A percentile compares a stretch with the other conserved stretches of the same genome.
These are phyloP conservation scores for Athrips mouffetella DNA, from an alignment of 2,888 invertebrate species.

Conservation along the genomic window DNA sequence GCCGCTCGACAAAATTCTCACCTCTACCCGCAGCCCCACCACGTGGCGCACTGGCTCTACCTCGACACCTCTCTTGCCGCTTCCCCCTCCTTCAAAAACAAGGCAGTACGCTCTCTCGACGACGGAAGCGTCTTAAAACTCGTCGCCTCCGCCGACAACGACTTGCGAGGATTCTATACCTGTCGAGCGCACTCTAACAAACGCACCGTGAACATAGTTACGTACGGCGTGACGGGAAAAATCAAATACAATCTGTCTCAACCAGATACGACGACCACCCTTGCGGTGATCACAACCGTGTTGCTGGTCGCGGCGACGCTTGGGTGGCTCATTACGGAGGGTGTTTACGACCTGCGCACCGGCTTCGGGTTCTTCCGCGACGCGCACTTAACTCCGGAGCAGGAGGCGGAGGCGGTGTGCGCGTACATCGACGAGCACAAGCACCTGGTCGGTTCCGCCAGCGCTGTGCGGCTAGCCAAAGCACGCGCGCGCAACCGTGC, in stretches of 20 bases:
- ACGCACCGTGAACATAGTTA: constrained; percentile 54
- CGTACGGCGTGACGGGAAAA: constrained; percentile 63
- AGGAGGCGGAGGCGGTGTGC: constrained; percentile 61
- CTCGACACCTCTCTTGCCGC: constrained; percentile 48
- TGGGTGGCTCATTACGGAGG: constrained; percentile 56
- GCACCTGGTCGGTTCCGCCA: constrained; percentile 44
- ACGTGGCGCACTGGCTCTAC: constrained; percentile 52
- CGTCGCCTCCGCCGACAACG: constrained; percentile 47
- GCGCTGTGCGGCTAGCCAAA: constrained; percentile 50
- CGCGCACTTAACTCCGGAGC: constrained; percentile 52
- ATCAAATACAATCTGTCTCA: constrained; percentile 44
- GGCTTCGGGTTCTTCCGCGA: constrained; percentile 68
- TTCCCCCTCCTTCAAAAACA: constrained; percentile 32
- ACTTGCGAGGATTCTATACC: constrained; percentile 63
- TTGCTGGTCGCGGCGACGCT: constrained; percentile 52
- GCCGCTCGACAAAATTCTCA: no score
- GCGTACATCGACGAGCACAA: constrained; percentile 57
- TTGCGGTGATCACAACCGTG: constrained; percentile 55
- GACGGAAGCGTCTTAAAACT: constrained; percentile 58
- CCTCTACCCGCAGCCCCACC: constrained; percentile 29
- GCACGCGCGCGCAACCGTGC: constrained; percentile 49
- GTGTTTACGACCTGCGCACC: constrained; percentile 54
- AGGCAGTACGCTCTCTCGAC: constrained; percentile 45
- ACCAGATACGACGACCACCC: constrained; percentile 50
- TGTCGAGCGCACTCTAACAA: constrained; percentile 54